Base-by-base conservation (phyloP, 1,140 invertebrate genomes). In the Ooceraea biroi region DNA sequence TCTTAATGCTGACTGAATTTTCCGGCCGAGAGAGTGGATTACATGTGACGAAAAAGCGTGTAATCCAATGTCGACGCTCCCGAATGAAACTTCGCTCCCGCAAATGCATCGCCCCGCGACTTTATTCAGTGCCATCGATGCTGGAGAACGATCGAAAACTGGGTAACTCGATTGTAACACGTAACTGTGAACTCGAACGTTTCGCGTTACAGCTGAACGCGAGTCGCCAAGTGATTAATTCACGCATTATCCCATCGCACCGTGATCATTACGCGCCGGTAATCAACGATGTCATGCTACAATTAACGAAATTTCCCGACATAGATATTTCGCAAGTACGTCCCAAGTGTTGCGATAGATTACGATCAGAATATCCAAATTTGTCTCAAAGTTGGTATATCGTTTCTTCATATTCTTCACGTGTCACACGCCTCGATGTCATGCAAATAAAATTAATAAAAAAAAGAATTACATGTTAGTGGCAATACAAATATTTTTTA, bases 21-120 rank as follows among this genome's bases (percentile, higher is more conserved):
- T 76, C 73, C 41, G 61, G 57, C 12, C 10, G 41, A 36, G 58
- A 19, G 22, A 36, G n/a, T 27, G 36, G 25, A 30, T 17, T 25
- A 25, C n/a, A 17, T n/a, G 8, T 22, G 11, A 8, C 19, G 0
- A 57, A 61, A 60, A 22, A 11, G 44, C 14, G 25, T 48, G 60
- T 76, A 76, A 76, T 76, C 60, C 27, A 50, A 3, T 25, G 44
- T 14, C 48, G 65, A 48, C 44, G 25, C 17, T 4, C 22, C 11
- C 58, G n/a, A 0, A n/a, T 12, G 27, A 76, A 44, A 63, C 3
- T 19, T 58, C 19, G n/a, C n/a, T n/a, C n/a, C 12, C 44, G 63
- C 36, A 65, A 76, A 76, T 30, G 44, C 73, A 36, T 76, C 27
- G 73, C 73, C 58, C 25, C 60, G 11, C 17, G 25, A 76, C 48